phyloP scores from a whole-genome alignment of 2,113 vertebrate species.

The Vulpes lagopus region DNA sequence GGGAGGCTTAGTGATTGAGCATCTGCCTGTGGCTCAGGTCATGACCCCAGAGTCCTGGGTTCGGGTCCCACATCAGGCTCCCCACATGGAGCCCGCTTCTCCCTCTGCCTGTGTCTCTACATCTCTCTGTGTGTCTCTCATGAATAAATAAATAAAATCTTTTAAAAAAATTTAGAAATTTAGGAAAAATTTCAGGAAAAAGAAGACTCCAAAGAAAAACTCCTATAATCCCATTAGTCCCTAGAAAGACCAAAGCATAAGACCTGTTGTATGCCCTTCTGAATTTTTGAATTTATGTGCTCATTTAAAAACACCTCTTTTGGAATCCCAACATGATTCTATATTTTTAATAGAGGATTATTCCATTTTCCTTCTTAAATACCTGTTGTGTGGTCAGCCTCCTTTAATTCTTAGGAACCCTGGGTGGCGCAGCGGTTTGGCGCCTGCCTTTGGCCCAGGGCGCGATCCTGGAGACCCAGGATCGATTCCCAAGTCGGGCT shows the following conservation, averaged over 20 bases:
- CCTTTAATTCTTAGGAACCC: background rate
- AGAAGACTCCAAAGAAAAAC: background rate
- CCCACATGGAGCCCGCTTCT: too few species aligned
- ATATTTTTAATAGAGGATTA: background rate
- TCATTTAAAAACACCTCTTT: background rate
- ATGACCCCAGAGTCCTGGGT: too few species aligned
- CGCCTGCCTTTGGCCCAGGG: too few species aligned
- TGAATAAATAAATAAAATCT: too few species aligned
- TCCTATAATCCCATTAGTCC: background rate
- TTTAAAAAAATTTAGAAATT: background rate
- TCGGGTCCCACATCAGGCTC: too few species aligned
- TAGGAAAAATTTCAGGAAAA: background rate
- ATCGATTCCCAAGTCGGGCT: too few species aligned
- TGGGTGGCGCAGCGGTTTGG: too few species aligned
- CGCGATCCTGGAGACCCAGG: too few species aligned
- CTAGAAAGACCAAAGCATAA: background rate
- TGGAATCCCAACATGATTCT: background rate
- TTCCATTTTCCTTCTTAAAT: background rate
- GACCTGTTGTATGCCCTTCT: background rate
- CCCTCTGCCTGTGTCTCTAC: too few species aligned
- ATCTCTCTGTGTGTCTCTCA: too few species aligned
- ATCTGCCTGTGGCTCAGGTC: too few species aligned
- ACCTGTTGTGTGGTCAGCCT: background rate
- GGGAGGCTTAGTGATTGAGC: too few species aligned
- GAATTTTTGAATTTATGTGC: background rate